Base-by-base conservation (phyloP, 2,113 vertebrate species). In the Pachypanchax playfairii region DNA sequence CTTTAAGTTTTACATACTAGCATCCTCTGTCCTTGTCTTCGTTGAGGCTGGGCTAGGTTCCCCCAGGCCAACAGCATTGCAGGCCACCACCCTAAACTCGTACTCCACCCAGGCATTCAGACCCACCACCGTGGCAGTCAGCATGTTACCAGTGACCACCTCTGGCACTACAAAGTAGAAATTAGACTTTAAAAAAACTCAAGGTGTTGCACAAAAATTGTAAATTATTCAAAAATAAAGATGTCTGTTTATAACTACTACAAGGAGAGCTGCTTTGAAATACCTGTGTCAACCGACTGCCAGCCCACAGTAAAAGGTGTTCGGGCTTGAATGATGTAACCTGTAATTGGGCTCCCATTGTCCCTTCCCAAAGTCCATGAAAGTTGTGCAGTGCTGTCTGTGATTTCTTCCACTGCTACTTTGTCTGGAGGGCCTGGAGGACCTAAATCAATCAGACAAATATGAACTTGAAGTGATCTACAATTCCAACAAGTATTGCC, bases 101-200 rank as follows among this genome's bases (percentile, higher is more conserved):
- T 98, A 98, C 88, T 98, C 96, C 84, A 98, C 96, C 96, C 96
- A 98, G 24, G 96, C 95, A 25, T 95, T 98, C 85, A 98, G 88
- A 68, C 94, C 95, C 46, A 96, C 94, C n/a, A 96, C 94, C 0
- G 96, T 95, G 28, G 95, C 93, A 1, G 94, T 95, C 82, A 92
- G 89, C n/a, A 93, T 94, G 77, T 91, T 95, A 4, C 96, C 96
- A 25, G 93, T 90, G 3, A 98, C 93, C 75, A 92, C 73, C 20
- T 94, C 94, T 0, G 96, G 96, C 83, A 96, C 96, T 98, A 47
- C 9, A 42, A 24, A 54, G 13, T 15, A 2, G 52, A 65, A 58
- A 65, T 6, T 1, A 50, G 17, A 70, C 9, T 25, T 31, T 29
- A 61, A 21, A 36, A 0, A 1, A 36, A 39, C n/a, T 26, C 12